Base-by-base conservation (phyloP, 2,113 vertebrate genomes). In the Heterochromis multidens region DNA sequence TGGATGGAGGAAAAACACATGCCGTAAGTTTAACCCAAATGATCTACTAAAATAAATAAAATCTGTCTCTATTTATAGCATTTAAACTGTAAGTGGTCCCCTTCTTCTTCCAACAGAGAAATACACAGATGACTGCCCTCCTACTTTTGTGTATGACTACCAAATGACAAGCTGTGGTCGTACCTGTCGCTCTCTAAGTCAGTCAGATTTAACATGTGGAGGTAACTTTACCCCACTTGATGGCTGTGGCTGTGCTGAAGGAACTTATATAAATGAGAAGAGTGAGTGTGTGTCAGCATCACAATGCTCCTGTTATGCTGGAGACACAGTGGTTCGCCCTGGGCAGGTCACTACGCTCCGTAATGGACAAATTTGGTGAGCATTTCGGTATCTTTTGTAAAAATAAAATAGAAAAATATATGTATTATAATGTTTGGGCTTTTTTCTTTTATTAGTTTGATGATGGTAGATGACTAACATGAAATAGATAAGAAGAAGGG, bases 161-260 rank as follows among this genome's bases (percentile, higher is more conserved):
- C 37, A 87, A n/a, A 95, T 97, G 88, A 94, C 87, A 54, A 89
- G 94, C 88, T 99, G 98, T 27, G 92, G 92, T 58, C 96, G 95
- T 16, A 97, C 97, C 3, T 99, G 98, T 57, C 96, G 92, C 1
- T 96, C 96, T 49, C 96, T 98, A 5, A 96, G 96, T 57, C 95
- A 96, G 83, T 86, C 87, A 0, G 97, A 98, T 11, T 25, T 85
- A 83, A 97, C 96, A 21, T 99, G 98, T 37, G 29, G 19, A 2
- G 61, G 97, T 1, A 6, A 91, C 19, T 96, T 97, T 79, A 95
- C 96, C 37, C 96, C 96, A 0, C 92, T 98, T 76, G 98, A 99
- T 0, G 99, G 98, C 65, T 99, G 99, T 13, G 91, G 95, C 81
- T 99, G 99, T 6, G 3, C 91, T 13, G 12, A 84, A 7, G 97